A percentile compares a stretch with the other conserved stretches of the same genome.
Conservation (phyloP, 1,140 invertebrate species). For the Microplitis mediator region DNA sequence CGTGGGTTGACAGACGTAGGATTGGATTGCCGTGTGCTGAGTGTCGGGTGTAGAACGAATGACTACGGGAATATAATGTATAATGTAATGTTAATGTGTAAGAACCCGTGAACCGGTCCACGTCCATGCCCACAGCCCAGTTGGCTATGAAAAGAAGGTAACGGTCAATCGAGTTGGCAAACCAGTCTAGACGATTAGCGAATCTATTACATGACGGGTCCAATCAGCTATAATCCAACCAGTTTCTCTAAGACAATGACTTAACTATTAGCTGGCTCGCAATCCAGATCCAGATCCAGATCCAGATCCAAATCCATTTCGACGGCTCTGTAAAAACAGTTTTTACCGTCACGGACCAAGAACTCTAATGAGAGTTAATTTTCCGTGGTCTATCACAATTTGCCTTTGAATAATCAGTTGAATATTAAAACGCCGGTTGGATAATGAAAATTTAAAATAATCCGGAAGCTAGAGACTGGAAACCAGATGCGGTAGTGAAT, state of each 20-base stretch:
- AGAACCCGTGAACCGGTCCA: not conserved
- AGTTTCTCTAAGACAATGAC: not conserved
- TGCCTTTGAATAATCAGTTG: not conserved
- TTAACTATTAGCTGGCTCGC: not conserved
- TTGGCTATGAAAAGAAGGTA: not conserved
- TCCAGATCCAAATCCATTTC: too few species aligned
- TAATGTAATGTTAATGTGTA: too few species aligned
- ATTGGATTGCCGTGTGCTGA: not conserved
- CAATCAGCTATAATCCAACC: not conserved
- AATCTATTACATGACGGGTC: not conserved
- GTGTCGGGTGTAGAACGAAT: not conserved
- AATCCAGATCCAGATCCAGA: too few species aligned
- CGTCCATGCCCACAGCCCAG: not conserved
- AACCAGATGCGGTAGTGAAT: not conserved
- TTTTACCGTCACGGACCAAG: not conserved
- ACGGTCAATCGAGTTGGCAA: not conserved
- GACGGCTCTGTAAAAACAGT: too few species aligned
- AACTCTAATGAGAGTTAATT: not conserved
- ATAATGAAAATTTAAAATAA: not conserved
- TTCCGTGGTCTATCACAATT: not conserved
- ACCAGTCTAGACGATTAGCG: constrained; percentile 3
- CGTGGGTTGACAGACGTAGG: constrained; percentile 33
- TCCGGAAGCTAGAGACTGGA: not conserved
- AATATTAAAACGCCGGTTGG: not conserved
- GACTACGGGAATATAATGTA: too few species aligned